phyloP scores from a whole-genome alignment of 2,113 vertebrate genomes.

The Corvus moneduloides region DNA sequence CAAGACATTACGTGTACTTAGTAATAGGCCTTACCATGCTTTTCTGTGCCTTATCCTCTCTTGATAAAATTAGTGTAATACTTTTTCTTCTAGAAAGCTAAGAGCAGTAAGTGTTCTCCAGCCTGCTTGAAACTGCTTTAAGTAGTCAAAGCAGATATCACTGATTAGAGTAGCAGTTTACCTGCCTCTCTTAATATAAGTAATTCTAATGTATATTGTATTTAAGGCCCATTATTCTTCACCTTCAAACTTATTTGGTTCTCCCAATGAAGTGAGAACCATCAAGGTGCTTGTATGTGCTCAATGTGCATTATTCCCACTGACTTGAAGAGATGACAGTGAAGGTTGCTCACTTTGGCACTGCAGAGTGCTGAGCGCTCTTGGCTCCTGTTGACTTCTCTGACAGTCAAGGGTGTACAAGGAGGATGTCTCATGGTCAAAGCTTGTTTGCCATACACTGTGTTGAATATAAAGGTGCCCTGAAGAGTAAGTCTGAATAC shows the following conservation, averaged over 20 bases:
- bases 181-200: not conserved
- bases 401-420: not conserved
- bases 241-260: not conserved
- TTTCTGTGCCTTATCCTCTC: slow-evolving; percentile 6
- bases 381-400: not conserved
- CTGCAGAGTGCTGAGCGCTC: not conserved
- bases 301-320: not conserved
- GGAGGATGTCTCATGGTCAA: accelerated
- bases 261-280: not conserved
- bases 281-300: not conserved
- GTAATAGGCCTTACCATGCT: not conserved
- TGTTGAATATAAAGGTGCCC: not conserved
- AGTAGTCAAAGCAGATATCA: not conserved
- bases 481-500: not conserved
- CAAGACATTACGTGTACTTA: not conserved
- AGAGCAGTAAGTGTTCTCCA: not conserved
- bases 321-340: not conserved
- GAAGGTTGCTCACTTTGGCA: not conserved
- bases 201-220: not conserved
- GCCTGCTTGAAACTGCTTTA: not conserved
- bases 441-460: not conserved
- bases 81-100: not conserved
- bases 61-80: not conserved
- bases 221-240: not conserved
- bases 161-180: not conserved